Evolutionary conservation across 2,797 vertebrate species (phyloP).

Genomic region (Rhinichthys osculus): DNA sequence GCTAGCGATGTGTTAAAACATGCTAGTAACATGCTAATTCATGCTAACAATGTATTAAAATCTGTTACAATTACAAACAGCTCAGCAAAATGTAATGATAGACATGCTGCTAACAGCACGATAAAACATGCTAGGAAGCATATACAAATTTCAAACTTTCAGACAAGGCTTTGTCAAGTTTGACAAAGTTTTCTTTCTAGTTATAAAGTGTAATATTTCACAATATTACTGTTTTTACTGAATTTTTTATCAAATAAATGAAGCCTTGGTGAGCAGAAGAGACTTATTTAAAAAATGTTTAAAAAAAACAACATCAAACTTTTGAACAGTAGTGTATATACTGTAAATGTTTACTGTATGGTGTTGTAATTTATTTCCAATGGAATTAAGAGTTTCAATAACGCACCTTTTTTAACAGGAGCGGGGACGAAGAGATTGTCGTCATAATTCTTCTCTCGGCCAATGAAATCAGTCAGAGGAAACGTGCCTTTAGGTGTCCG

Average conservation of each 20-base stretch:
- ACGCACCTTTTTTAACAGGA: conserved; percentile 87
- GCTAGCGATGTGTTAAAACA: not conserved
- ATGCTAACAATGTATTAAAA: not conserved
- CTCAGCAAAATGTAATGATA: not conserved
- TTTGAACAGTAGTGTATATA: not conserved
- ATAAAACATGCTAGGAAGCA: not conserved
- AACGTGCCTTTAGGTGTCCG: conserved; percentile 77
- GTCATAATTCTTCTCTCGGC: conserved; percentile 79
- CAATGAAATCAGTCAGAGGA: conserved; percentile 82
- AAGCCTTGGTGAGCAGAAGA: not conserved
- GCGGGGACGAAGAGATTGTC: conserved; percentile 80
- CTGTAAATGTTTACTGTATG: not conserved
- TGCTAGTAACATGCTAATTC: too few relatives aligned
- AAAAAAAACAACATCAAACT: not conserved
- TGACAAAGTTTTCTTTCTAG: too few relatives aligned
- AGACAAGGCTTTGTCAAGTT: too few relatives aligned
- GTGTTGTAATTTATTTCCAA: not conserved
- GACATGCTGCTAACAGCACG: too few relatives aligned
- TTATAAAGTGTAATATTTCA: not conserved
- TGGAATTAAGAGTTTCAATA: too few relatives aligned
- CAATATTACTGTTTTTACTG: not conserved
- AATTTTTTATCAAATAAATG: not conserved
- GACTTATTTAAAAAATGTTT: not conserved
- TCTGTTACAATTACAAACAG: not conserved
- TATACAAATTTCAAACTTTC: not conserved